These are phyloP conservation scores for Oedothorax gibbosus DNA, from an alignment of 1,140 invertebrate species.

Conservation along the genomic window DNA sequence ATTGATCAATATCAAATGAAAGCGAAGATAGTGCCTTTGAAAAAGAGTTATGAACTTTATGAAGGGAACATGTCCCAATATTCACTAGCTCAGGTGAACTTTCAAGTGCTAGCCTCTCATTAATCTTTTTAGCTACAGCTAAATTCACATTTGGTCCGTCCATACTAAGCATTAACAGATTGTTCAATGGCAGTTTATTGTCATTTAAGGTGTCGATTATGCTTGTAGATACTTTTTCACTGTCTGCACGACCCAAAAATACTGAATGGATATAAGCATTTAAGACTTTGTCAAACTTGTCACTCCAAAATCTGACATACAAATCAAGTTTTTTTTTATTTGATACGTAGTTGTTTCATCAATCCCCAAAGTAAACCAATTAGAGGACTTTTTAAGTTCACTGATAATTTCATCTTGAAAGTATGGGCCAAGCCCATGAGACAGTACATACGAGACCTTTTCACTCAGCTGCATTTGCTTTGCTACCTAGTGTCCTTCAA, in stretches of 20 bases:
- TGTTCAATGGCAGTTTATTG: not conserved
- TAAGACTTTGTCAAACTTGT: not conserved
- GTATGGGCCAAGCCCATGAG: conserved; percentile 21
- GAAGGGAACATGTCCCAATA: conserved; percentile 11
- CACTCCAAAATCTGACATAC: conserved; percentile 24
- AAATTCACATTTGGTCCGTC: conserved; percentile 8
- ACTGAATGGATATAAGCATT: conserved; percentile 10
- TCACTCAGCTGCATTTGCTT: conserved; percentile 11
- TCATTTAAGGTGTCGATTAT: not conserved
- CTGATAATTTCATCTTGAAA: conserved; percentile 1
- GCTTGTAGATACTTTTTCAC: not conserved
- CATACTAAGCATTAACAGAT: conserved; percentile 26
- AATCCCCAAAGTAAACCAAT: conserved; percentile 3
- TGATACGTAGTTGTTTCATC: conserved; percentile 5
- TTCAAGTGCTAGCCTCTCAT: not conserved
- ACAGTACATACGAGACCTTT: conserved; percentile 8
- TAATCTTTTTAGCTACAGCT: not conserved
- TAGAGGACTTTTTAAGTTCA: conserved; percentile 14
- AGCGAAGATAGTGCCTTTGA: not conserved
- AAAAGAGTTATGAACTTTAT: conserved; percentile 35
- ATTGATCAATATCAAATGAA: conserved; percentile 22
- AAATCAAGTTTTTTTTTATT: conserved; percentile 13
- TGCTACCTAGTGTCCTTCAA: not conserved
- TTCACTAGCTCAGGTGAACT: not conserved
- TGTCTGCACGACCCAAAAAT: conserved; percentile 5